Evolutionary conservation across 1,140 invertebrate species (phyloP).

Genomic region (Ditylenchus dipsaci): DNA sequence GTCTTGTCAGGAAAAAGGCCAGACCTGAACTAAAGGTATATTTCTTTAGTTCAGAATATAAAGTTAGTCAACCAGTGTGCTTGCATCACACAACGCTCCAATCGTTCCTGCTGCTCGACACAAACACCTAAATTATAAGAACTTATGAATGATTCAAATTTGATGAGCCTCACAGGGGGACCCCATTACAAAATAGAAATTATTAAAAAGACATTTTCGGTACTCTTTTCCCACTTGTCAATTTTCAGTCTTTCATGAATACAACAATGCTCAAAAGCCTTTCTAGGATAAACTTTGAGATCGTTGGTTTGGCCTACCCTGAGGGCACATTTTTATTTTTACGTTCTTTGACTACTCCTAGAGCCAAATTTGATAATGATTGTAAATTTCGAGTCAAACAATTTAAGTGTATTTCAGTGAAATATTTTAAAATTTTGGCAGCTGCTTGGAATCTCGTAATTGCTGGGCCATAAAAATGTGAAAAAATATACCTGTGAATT

Average conservation of each 20-base stretch:
- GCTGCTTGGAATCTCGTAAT: neutral
- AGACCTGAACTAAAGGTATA: neutral
- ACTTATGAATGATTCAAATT: neutral
- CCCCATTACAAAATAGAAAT: too few species aligned
- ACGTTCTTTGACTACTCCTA: too few species aligned
- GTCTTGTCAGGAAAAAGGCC: conserved; percentile 10
- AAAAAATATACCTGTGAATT: conserved; percentile 47
- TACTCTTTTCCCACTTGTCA: too few species aligned
- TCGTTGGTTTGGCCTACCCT: too few species aligned
- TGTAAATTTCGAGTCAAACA: too few species aligned
- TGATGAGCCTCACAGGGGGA: too few species aligned
- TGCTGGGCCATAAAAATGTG: neutral
- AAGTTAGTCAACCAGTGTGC: conserved; percentile 55
- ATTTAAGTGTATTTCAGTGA: neutral
- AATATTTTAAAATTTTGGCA: neutral
- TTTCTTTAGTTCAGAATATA: conserved; percentile 51
- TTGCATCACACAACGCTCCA: conserved; percentile 58
- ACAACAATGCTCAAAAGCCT: too few species aligned
- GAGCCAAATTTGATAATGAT: too few species aligned
- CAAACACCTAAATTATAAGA: conserved; percentile 43
- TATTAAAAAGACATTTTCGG: too few species aligned
- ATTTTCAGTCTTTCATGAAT: too few species aligned
- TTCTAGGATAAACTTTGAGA: too few species aligned
- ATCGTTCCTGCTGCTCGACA: conserved; percentile 45
- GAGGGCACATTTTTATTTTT: too few species aligned